Conservation (phyloP, 2,888 invertebrate genomes). For the Drosophila greeni region DNA sequence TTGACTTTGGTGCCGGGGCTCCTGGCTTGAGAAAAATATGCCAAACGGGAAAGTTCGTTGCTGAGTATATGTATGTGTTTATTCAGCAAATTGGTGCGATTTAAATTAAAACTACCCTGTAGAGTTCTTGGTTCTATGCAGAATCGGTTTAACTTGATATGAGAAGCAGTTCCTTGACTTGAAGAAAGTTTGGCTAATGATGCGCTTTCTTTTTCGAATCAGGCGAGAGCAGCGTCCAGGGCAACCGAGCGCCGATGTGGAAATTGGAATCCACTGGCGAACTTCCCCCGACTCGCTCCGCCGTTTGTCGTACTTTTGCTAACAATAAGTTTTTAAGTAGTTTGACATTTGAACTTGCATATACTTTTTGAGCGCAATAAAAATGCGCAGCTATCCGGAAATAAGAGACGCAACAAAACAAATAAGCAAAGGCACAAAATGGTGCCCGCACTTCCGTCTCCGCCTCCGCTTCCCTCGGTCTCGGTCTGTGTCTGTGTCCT, state of each 20-base stretch:
- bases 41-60: conserved; percentile 1
- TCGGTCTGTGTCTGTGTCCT: conserved; percentile 1
- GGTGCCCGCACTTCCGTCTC: conserved; percentile 13
- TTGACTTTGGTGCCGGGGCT: conserved; percentile 58
- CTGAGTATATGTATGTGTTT: background rate
- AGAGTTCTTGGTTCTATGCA: background rate
- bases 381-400: conserved; percentile 72
- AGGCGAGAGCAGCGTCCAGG: background rate
- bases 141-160: background rate
- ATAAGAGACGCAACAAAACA: conserved; percentile 68
- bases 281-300: conserved; percentile 4
- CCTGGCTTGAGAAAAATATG: conserved; percentile 20
- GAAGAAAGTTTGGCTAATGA: background rate
- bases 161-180: background rate
- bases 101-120: conserved; percentile 8
- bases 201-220: background rate
- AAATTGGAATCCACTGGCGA: background rate
- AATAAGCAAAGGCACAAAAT: conserved; percentile 56
- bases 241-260: background rate
- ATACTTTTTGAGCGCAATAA: conserved; percentile 66
- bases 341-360: conserved; percentile 73
- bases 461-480: background rate
- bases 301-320: conserved; percentile 59
- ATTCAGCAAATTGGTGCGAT: conserved; percentile 1
- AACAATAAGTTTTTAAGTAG: conserved; percentile 74